Conservation (phyloP, 2,888 invertebrate genomes). For the Asteroscopus sphinx region DNA sequence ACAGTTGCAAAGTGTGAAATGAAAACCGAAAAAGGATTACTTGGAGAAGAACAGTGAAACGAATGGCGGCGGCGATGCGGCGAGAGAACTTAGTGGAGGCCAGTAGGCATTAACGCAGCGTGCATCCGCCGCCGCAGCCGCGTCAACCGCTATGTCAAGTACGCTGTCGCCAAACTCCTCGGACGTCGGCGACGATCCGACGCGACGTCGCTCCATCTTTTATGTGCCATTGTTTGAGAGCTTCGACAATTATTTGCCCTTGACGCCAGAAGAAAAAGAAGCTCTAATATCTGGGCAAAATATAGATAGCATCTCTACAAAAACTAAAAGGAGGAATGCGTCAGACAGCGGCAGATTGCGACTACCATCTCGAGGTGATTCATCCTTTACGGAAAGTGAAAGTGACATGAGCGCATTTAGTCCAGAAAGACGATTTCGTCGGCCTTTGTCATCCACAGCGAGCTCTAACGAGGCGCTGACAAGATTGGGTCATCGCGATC, state of each 20-base stretch:
- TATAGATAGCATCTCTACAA: conserved; percentile 66
- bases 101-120: conserved; percentile 77
- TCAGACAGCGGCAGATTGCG: conserved; percentile 73
- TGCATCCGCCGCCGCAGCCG: conserved; percentile 72
- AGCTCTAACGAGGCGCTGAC: conserved; percentile 84
- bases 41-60: conserved; percentile 77
- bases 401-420: conserved; percentile 82
- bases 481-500: conserved; percentile 79
- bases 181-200: conserved; percentile 84
- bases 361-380: conserved; percentile 75
- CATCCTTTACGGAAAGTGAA: conserved; percentile 85
- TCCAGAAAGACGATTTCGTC: conserved; percentile 78
- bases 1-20: conserved; percentile 74
- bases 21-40: conserved; percentile 68
- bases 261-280: conserved; percentile 85
- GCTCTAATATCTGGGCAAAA: conserved; percentile 81
- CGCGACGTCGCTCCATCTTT: conserved; percentile 92
- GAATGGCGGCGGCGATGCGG: conserved; percentile 79
- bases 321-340: conserved; percentile 76
- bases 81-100: conserved; percentile 71
- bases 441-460: conserved; percentile 82
- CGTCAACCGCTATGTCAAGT: conserved; percentile 78
- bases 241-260: conserved; percentile 89
- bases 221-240: conserved; percentile 93
- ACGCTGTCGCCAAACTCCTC: conserved; percentile 75